phyloP scores from a whole-genome alignment of 2,797 vertebrate species.

The Threskiornis aethiopicus region DNA sequence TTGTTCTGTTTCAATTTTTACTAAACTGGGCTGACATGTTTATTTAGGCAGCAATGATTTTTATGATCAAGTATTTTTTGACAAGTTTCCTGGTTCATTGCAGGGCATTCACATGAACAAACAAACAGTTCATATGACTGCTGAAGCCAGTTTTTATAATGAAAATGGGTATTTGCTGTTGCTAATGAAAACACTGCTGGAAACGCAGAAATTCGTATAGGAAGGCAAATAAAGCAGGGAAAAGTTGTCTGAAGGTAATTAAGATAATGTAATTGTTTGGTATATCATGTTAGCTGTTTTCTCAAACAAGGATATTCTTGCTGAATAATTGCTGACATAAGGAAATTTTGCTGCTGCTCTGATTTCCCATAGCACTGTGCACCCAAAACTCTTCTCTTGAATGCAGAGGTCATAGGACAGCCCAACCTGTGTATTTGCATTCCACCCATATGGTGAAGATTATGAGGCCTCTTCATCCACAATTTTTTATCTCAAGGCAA shows the following conservation, averaged over 20 bases:
- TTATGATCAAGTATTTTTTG: neutral
- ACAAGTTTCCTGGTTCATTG: neutral
- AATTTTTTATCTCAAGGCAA: neutral
- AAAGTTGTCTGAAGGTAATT: neutral
- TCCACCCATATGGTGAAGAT: neutral
- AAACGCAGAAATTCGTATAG: neutral
- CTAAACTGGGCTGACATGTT: neutral
- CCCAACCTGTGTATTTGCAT: neutral
- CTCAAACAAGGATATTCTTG: neutral
- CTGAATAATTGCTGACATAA: neutral
- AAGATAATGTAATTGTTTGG: neutral
- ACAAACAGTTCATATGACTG: neutral
- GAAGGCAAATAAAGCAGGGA: neutral
- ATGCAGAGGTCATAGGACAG: neutral
- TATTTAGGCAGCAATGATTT: neutral
- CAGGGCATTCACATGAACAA: neutral
- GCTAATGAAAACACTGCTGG: neutral
- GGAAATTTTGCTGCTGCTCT: neutral
- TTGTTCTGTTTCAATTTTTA: neutral
- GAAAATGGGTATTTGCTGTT: neutral
- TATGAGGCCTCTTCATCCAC: neutral
- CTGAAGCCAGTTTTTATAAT: neutral
- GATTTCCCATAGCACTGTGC: neutral
- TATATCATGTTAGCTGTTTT: neutral
- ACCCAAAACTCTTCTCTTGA: neutral